These are phyloP conservation scores for Euproctis similis DNA, from an alignment of 2,888 invertebrate species.

Conservation along the genomic window DNA sequence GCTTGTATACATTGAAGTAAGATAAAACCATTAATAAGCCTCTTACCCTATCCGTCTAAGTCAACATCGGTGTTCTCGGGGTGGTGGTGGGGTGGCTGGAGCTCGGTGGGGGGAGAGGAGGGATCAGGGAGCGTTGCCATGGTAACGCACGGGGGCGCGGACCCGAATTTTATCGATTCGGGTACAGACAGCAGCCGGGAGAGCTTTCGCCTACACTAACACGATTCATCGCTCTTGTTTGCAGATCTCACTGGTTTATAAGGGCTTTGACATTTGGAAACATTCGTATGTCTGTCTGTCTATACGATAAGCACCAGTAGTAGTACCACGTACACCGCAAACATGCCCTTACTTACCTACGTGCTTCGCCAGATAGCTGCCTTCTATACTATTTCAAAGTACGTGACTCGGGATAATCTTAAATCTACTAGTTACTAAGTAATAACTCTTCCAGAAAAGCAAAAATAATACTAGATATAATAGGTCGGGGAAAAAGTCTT, in stretches of 20 bases:
- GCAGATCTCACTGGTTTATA: conserved; percentile 66
- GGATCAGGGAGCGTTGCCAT: conserved; percentile 54
- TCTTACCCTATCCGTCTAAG: conserved; percentile 76
- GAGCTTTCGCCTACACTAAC: conserved; percentile 65
- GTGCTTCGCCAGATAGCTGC: conserved; percentile 22
- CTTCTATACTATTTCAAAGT: conserved; percentile 8
- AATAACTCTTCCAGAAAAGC: no score
- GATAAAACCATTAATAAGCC: conserved; percentile 75
- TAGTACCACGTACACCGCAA: conserved; percentile 27
- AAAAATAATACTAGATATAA: no score
- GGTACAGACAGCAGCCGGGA: conserved; percentile 70
- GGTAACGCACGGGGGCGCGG: conserved; percentile 67
- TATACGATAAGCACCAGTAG: conserved; percentile 22
- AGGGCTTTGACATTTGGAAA: conserved; percentile 64
- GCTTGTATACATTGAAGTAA: conserved; percentile 51
- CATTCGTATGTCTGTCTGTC: conserved; percentile 33
- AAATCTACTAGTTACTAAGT: no score
- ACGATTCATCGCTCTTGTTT: conserved; percentile 70
- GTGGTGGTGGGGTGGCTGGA: conserved; percentile 43
- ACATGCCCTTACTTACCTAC: conserved; percentile 29
- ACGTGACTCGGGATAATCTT: conserved; percentile 1
- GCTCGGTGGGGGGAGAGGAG: conserved; percentile 39
- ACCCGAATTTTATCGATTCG: conserved; percentile 75
- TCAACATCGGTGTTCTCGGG: conserved; percentile 71
- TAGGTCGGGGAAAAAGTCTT: no score